Conservation (phyloP, 2,888 invertebrate genomes). For the Himalopsyche kuldschensis region DNA sequence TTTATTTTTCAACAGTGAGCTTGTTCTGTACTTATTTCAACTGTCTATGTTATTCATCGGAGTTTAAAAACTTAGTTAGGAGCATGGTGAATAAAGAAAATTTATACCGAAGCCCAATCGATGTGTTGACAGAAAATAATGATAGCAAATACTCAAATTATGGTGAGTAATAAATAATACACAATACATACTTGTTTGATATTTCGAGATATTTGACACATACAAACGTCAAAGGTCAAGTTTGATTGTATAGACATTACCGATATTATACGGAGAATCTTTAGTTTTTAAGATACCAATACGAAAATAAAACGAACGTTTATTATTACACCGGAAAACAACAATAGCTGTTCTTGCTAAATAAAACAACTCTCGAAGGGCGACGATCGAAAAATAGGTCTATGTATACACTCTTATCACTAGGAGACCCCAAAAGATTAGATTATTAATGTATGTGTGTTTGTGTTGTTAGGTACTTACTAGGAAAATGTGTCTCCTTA, state of each 20-base stretch:
- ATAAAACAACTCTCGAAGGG: neutral
- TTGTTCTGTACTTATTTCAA: too few relatives aligned
- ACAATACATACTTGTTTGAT: too few relatives aligned
- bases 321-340: neutral
- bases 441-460: neutral
- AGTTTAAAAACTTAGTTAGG: too few relatives aligned
- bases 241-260: neutral
- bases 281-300: neutral
- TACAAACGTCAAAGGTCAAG: neutral
- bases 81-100: too few relatives aligned
- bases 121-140: too few relatives aligned
- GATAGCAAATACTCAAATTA: too few relatives aligned
- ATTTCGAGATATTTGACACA: neutral
- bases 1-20: too few relatives aligned
- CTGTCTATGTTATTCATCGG: too few relatives aligned
- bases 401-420: neutral
- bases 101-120: too few relatives aligned
- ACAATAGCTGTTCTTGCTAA: neutral
- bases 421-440: neutral
- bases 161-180: too few relatives aligned
- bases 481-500: neutral
- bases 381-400: neutral
- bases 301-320: neutral
- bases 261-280: neutral
- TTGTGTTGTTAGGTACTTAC: neutral